Conservation (phyloP, 2,888 invertebrate species). For the Mythimna pallens region DNA sequence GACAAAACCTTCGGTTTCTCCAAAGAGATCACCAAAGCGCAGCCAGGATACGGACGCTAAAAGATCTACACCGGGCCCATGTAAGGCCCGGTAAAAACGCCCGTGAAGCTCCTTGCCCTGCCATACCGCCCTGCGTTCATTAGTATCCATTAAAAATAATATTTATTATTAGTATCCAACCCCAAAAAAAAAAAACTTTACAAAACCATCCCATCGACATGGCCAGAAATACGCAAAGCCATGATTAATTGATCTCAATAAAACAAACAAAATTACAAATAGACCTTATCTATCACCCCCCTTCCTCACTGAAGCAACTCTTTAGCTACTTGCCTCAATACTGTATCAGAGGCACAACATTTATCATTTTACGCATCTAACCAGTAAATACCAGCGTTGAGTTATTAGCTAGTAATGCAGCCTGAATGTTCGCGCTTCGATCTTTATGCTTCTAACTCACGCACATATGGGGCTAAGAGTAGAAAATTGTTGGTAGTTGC, state of each 20-base stretch:
- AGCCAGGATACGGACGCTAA: no score
- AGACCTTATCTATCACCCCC: slow-evolving; percentile 17
- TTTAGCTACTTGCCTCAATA: slow-evolving; percentile 44
- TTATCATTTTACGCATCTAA: slow-evolving; percentile 83
- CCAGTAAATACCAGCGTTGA: slow-evolving; percentile 81
- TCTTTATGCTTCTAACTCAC: slow-evolving; percentile 84
- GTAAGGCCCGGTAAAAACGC: no score
- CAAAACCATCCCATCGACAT: not conserved
- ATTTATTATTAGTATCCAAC: no score
- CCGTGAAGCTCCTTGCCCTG: no score
- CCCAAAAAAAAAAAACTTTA: no score
- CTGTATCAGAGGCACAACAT: slow-evolving; percentile 71
- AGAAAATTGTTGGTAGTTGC: slow-evolving; percentile 19
- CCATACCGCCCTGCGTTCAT: no score
- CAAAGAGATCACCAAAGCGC: no score
- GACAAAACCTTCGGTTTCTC: no score
- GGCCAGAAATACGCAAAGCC: not conserved
- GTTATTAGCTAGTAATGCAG: slow-evolving; percentile 82
- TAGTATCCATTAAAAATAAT: no score
- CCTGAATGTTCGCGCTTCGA: slow-evolving; percentile 85
- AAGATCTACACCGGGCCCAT: no score
- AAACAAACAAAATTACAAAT: slow-evolving; percentile 17
- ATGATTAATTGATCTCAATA: not conserved
- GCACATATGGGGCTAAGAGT: slow-evolving; percentile 70
- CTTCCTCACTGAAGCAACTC: slow-evolving; percentile 37